Evolutionary conservation across 2,888 invertebrate species (phyloP).

Genomic region (Rotaria magnacalcarata): DNA sequence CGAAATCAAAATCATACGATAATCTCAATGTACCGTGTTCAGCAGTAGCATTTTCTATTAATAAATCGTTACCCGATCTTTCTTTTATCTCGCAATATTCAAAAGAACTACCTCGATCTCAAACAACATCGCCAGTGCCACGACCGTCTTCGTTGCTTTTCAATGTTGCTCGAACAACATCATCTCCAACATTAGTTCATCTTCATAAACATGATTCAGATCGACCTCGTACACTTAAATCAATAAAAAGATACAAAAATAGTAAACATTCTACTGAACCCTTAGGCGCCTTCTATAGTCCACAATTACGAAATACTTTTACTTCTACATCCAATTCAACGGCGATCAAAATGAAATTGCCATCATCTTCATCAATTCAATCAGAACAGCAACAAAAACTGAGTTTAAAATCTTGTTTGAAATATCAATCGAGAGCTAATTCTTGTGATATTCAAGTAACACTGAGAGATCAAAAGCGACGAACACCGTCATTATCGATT

Average conservation of each 20-base stretch:
- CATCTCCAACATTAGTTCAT: background rate
- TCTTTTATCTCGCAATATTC: conserved; percentile 24
- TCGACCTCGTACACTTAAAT: conserved; percentile 29
- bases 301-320: conserved; percentile 26
- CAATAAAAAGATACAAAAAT: conserved; percentile 25
- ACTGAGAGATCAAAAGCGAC: background rate
- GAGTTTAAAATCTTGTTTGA: background rate
- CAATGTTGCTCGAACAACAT: background rate
- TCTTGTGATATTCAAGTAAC: conserved; percentile 12
- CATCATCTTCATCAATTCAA: background rate
- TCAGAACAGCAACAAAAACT: too few relatives aligned
- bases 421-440: background rate
- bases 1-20: background rate
- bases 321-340: background rate
- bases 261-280: conserved; percentile 33
- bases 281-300: background rate
- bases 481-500: background rate
- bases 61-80: conserved; percentile 23
- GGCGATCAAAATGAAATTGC: background rate
- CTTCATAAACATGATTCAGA: background rate
- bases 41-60: background rate
- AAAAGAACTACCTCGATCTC: background rate
- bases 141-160: background rate
- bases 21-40: background rate
- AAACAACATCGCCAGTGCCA: background rate